Base-by-base conservation (phyloP, 2,113 vertebrate genomes). In the Caretta caretta region DNA sequence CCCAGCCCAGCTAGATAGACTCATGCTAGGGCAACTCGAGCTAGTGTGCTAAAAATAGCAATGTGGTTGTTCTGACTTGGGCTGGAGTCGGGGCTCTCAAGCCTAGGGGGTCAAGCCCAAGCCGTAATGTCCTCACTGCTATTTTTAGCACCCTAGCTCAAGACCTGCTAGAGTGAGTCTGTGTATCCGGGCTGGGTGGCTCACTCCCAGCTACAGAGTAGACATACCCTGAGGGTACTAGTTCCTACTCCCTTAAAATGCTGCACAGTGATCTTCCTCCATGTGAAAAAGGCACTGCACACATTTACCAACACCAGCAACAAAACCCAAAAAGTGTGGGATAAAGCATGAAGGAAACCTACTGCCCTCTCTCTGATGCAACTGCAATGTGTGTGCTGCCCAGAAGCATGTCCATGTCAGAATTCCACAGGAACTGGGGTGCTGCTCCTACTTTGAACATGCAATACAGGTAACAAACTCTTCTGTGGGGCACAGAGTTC, bases 301-400 rank as follows among this genome's bases (percentile, higher is more conserved):
- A 56, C 53, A 84, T 27, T 46, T 62, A 62, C 29, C 59, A 62
- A 62, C 11, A 62, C 11, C 14, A 87, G 80, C 22, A 95, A 35
- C 53, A 83, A 85, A 31, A 69, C 12, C 27, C 2, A 7, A 91
- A 65, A 91, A 29, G 76, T 17, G 65, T 80, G 83, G 35, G 86
- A 82, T 72, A 85, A 62, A n/a, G 85, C 38, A 57, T 83, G 80
- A 92, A 95, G n/a, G 35, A 93, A 92, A n/a, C 13, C 57, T 50
- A n/a, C 5, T 2, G 1, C 24, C 76, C 56, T 12, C 4, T 10
- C 56, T 57, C 56, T 0, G 4, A 48, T 1, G 14, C 51, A 48
- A 8, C 62, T 19, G 25, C 19, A 53, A 65, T 81, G 92, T 0
- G 6, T 91, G 35, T 12, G 72, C 24, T 25, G 14, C 56, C 89